Base-by-base conservation (phyloP, 2,888 invertebrate species). In the Cylindroiulus punctatus region DNA sequence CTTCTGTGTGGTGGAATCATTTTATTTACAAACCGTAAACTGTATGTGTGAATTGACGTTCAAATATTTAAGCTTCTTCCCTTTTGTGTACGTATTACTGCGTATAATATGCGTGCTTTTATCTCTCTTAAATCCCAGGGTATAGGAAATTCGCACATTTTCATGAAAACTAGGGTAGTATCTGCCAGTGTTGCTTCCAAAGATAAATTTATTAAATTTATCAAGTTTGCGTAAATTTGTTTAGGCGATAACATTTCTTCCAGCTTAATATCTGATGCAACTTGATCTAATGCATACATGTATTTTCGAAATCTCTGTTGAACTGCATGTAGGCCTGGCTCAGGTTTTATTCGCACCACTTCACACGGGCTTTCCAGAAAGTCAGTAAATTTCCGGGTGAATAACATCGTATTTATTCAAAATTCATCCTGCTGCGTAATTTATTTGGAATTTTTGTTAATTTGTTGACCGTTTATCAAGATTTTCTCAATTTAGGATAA, bases 281-380 rank as follows among this genome's bases (percentile, higher is more conserved):
- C n/a, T 52, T 52, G n/a, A 52, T 52, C 52, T 52, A n/a, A 52
- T 52, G 52, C 52, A 52, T n/a, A n/a, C n/a, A n/a, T n/a, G n/a
- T n/a, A 52, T 52, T 52, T 52, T 8, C 3, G 4, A n/a, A 52
- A n/a, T 52, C 19, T 14, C n/a, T 19, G 47, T 17, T 17, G 19
- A 47, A 12, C 17, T n/a, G n/a, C n/a, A n/a, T 47, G 19, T 47
- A 47, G 52, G n/a, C 52, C 52, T 52, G 52, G 14, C 19, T n/a
- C 4, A 52, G 4, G 52, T 52, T 52, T 52, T 3, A 52, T 52
- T 36, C 52, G n/a, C 17, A 47, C 17, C 4, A 47, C 47, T 47
- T 47, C 47, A 47, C 19, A 47, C n/a, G 14, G 52, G n/a, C n/a
- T 52, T 4, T n/a, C 52, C 44, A 44, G n/a, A 19, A 3, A 52